A percentile compares a stretch with the other conserved stretches of the same genome.
Conservation (phyloP, 2,113 vertebrate genomes). For the Sisor rabdophorus region DNA sequence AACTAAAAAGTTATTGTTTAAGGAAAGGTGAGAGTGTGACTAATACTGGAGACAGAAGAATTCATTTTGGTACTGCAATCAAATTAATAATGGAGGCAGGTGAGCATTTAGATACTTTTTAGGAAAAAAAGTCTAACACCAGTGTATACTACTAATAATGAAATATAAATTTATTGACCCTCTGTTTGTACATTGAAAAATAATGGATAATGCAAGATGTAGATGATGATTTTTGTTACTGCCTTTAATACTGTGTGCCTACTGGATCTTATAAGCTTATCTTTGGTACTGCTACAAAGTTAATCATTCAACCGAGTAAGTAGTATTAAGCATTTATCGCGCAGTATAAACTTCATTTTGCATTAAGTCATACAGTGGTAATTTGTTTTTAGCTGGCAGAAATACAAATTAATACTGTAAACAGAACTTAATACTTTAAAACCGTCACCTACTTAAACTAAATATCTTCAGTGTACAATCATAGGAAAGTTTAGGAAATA, state of each 20-base stretch:
- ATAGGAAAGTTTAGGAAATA: slow-evolving; percentile 2
- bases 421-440: no score
- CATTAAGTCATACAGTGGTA: background rate
- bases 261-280: slow-evolving; percentile 22
- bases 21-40: slow-evolving; percentile 30
- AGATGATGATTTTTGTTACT: slow-evolving; percentile 9
- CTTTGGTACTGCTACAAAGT: background rate
- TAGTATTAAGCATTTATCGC: background rate
- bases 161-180: background rate
- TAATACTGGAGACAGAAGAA: slow-evolving; percentile 25
- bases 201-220: background rate
- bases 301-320: slow-evolving; percentile 33
- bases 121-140: background rate
- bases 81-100: slow-evolving; percentile 43
- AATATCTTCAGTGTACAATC: background rate
- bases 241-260: slow-evolving; percentile 36
- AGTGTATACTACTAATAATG: no score
- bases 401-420: no score
- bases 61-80: slow-evolving; percentile 46
- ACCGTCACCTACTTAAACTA: no score
- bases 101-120: slow-evolving; percentile 19
- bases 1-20: slow-evolving; percentile 21
- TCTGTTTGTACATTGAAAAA: background rate
- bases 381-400: no score
- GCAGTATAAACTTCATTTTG: background rate